A percentile compares a stretch with the other conserved stretches of the same genome.
Conservation (phyloP, 2,113 vertebrate genomes). For the Catagonus wagneri region DNA sequence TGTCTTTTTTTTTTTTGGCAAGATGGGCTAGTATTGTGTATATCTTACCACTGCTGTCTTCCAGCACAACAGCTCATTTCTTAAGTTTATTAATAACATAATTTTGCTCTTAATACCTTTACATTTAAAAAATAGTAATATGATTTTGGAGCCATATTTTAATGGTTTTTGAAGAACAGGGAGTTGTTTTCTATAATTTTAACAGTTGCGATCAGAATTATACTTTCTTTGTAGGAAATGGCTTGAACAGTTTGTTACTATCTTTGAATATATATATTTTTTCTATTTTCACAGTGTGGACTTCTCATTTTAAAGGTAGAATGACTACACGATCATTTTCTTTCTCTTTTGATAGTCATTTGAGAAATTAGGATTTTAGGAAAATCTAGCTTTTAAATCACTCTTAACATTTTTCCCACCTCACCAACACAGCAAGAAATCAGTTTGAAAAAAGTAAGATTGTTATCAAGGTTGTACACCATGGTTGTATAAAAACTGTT, state of each 20-base stretch:
- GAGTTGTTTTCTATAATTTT: slow-evolving; percentile 73
- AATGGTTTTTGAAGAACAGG: slow-evolving; percentile 61
- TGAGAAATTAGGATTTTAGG: slow-evolving; percentile 69
- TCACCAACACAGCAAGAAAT: slow-evolving; percentile 52
- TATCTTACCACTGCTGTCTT: neutral
- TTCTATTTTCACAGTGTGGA: slow-evolving; percentile 65
- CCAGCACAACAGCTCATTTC: neutral
- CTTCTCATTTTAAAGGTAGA: slow-evolving; percentile 66
- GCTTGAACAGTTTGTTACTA: slow-evolving; percentile 41
- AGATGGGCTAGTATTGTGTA: slow-evolving; percentile 21
- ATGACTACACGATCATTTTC: slow-evolving; percentile 60
- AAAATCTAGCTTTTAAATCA: slow-evolving; percentile 76
- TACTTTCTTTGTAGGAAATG: slow-evolving; percentile 69
- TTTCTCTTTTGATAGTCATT: slow-evolving; percentile 72
- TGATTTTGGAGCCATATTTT: slow-evolving; percentile 36
- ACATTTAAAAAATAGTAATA: slow-evolving; percentile 40
- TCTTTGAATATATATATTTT: slow-evolving; percentile 40
- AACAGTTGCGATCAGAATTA: slow-evolving; percentile 61
- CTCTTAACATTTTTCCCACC: slow-evolving; percentile 55
- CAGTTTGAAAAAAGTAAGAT: slow-evolving; percentile 67
- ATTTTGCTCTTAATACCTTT: slow-evolving; percentile 64
- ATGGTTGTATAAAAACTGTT: slow-evolving; percentile 30
- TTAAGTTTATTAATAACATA: slow-evolving; percentile 51
- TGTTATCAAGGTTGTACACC: slow-evolving; percentile 63
- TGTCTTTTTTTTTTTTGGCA: slow-evolving; percentile 59